A percentile compares a stretch with the other conserved stretches of the same genome.
phyloP scores from a whole-genome alignment of 2,797 vertebrate species.

The Telmatherina bonti region DNA sequence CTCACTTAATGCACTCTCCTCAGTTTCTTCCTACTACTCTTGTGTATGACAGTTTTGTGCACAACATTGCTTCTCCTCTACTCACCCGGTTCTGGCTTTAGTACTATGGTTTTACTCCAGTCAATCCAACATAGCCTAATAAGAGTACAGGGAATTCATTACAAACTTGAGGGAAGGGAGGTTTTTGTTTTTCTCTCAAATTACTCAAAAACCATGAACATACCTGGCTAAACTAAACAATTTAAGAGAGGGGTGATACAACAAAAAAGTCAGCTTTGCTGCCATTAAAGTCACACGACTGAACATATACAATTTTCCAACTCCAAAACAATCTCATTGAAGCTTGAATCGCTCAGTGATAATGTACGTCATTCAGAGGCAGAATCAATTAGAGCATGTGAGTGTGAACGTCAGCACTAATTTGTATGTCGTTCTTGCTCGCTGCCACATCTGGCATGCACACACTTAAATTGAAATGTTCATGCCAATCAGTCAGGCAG shows the following conservation, averaged over 20 bases:
- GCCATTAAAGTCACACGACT: slow-evolving; percentile 43
- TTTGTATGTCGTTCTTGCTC: slow-evolving; percentile 18
- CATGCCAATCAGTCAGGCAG: slow-evolving; percentile 23
- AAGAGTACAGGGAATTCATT: slow-evolving; percentile 59
- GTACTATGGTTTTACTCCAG: slow-evolving; percentile 4
- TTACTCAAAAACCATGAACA: slow-evolving; percentile 29
- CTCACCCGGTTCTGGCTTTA: slow-evolving; percentile 47
- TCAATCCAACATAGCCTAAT: slow-evolving; percentile 53
- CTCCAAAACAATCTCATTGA: slow-evolving; percentile 44
- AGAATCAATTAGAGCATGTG: slow-evolving; percentile 20
- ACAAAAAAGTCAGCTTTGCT: slow-evolving; percentile 32
- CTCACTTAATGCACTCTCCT: slow-evolving; percentile 25
- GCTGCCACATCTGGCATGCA: slow-evolving; percentile 40
- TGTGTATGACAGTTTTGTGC: slow-evolving; percentile 40
- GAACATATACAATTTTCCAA: slow-evolving; percentile 8
- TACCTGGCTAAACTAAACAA: slow-evolving; percentile 35
- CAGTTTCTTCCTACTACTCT: slow-evolving; percentile 16
- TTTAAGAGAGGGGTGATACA: slow-evolving; percentile 31
- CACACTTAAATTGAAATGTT: slow-evolving; percentile 42
- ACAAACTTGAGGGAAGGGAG: slow-evolving; percentile 37
- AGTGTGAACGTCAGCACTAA: slow-evolving; percentile 13
- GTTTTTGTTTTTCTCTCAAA: slow-evolving; percentile 39
- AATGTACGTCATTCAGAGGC: slow-evolving; percentile 25
- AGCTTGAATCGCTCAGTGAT: slow-evolving; percentile 14
- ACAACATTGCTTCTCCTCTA: slow-evolving; percentile 16